Conservation (phyloP, 2,888 invertebrate species). For the Plagiodera versicolora region DNA sequence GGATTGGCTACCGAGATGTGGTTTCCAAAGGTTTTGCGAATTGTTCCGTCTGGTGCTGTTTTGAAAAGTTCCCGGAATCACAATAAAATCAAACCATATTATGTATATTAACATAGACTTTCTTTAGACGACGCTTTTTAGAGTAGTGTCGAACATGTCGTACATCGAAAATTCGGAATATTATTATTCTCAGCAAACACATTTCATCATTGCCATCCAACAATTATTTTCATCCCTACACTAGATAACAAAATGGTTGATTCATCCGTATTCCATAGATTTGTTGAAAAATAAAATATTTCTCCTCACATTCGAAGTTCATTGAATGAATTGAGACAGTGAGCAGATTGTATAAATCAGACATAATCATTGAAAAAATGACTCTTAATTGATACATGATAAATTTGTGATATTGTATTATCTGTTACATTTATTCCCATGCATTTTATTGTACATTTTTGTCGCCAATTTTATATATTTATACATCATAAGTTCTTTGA, state of each 20-base stretch:
- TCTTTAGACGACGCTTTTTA: slow-evolving; percentile 43
- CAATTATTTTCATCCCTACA: no score
- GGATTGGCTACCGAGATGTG: slow-evolving; percentile 8
- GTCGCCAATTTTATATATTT: slow-evolving; percentile 27
- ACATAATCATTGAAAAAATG: slow-evolving; percentile 31
- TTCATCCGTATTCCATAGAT: neutral
- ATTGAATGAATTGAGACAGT: slow-evolving; percentile 19
- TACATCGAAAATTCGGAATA: slow-evolving; percentile 48
- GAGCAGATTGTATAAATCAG: slow-evolving; percentile 35
- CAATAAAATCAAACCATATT: slow-evolving; percentile 31
- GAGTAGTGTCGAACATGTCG: slow-evolving; percentile 51
- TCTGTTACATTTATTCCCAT: slow-evolving; percentile 32
- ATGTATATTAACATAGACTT: slow-evolving; percentile 33
- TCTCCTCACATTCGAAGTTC: slow-evolving; percentile 10
- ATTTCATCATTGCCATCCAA: neutral
- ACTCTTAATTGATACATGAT: slow-evolving; percentile 29
- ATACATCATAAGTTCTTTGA: slow-evolving; percentile 28
- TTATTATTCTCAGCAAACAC: slow-evolving; percentile 25
- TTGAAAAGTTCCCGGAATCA: slow-evolving; percentile 11
- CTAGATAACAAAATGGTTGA: neutral
- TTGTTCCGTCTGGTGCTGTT: slow-evolving; percentile 17
- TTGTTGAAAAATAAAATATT: slow-evolving; percentile 11
- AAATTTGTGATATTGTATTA: slow-evolving; percentile 48
- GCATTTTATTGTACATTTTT: slow-evolving; percentile 27
- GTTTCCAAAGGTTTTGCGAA: slow-evolving; percentile 9